These are phyloP conservation scores for Drosophila histrio DNA, from an alignment of 2,888 invertebrate species.

Conservation along the genomic window DNA sequence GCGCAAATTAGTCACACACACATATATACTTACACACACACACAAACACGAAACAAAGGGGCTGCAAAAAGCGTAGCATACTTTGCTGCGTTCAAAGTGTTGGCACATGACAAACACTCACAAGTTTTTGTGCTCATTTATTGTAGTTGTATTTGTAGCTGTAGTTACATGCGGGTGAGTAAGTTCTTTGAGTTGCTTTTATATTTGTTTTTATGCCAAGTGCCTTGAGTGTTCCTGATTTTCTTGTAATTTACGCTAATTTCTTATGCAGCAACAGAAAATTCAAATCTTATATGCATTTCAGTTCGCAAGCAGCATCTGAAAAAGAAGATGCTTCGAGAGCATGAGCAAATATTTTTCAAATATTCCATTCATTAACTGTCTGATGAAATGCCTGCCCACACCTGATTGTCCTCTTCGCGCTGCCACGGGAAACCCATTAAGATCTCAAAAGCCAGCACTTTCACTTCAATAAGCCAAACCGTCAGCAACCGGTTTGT, in stretches of 20 bases:
- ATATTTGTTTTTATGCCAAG: constrained; percentile 4
- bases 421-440: neutral
- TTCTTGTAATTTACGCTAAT: constrained; percentile 67
- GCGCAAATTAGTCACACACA: constrained; percentile 76
- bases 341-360: neutral
- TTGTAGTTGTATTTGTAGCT: constrained; percentile 7
- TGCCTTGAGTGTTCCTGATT: constrained; percentile 34
- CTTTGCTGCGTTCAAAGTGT: constrained; percentile 64
- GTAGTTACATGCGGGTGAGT: constrained; percentile 44
- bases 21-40: constrained; percentile 3
- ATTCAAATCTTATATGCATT: neutral
- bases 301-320: neutral
- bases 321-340: neutral
- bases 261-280: constrained; percentile 30
- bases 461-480: constrained; percentile 16
- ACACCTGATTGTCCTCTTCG: neutral
- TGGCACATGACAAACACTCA: constrained; percentile 78
- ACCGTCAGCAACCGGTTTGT: too few relatives aligned
- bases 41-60: constrained; percentile 6
- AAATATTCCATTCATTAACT: constrained; percentile 3
- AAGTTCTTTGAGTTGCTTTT: constrained; percentile 21
- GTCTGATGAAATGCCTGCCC: constrained; percentile 10
- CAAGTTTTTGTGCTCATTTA: constrained; percentile 58
- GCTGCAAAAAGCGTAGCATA: constrained; percentile 62
- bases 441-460: too few relatives aligned